Conservation (phyloP, 1,140 invertebrate genomes). For the Rhyacophila brunnea region DNA sequence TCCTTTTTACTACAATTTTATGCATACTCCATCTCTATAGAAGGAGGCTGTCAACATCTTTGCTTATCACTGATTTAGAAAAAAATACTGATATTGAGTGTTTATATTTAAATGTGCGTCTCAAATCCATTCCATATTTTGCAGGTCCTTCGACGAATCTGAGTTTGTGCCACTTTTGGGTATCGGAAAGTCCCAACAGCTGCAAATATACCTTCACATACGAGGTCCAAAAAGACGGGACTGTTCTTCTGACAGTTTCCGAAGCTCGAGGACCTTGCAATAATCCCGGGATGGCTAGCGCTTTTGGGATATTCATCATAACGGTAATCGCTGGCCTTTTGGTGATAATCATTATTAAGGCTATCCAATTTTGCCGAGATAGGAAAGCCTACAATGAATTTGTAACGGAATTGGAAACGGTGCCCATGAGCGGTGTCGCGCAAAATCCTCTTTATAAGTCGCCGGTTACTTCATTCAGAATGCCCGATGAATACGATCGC, state of each 20-base stretch:
- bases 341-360: constrained; percentile 44
- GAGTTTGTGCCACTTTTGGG: constrained; percentile 5
- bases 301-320: neutral
- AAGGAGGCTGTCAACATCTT: too few species aligned
- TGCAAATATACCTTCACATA: constrained; percentile 21
- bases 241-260: constrained; percentile 7
- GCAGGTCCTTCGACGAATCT: constrained; percentile 4
- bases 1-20: too few species aligned
- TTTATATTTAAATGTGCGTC: too few species aligned
- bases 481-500: constrained; percentile 52
- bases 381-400: constrained; percentile 54
- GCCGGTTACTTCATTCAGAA: constrained; percentile 51
- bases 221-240: constrained; percentile 15
- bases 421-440: constrained; percentile 41
- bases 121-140: too few species aligned
- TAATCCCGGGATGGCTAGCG: neutral
- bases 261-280: neutral
- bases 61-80: too few species aligned
- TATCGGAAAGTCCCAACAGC: neutral
- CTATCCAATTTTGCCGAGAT: constrained; percentile 47
- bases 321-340: constrained; percentile 46
- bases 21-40: too few species aligned
- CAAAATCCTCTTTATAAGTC: constrained; percentile 58
- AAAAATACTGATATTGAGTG: too few species aligned
- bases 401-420: constrained; percentile 44